Conservation (phyloP, 1,140 invertebrate genomes). For the Drosophila orosa region DNA sequence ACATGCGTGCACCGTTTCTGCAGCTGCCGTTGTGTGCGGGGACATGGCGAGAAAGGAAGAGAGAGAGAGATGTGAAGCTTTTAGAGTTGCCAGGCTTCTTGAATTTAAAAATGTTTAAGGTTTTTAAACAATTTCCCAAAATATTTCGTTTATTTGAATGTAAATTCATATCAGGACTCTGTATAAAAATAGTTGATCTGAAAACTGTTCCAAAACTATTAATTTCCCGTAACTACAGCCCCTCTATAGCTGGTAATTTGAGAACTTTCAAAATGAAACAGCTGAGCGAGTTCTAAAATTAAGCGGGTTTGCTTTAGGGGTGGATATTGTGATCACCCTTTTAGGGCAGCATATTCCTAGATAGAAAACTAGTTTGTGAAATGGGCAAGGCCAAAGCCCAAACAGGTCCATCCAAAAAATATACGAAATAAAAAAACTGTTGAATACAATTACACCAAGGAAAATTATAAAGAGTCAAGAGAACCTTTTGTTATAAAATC, state of each 20-base stretch:
- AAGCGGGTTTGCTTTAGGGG: constrained; percentile 42
- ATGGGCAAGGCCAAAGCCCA: constrained; percentile 26
- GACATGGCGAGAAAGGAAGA: neutral
- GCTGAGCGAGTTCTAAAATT: constrained; percentile 51
- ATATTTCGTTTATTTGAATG: neutral
- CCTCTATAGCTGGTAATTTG: constrained; percentile 47
- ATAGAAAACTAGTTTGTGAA: constrained; percentile 66
- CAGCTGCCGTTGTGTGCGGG: constrained; percentile 29
- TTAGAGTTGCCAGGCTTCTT: constrained; percentile 52
- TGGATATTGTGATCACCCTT: constrained; percentile 52
- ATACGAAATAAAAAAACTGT: constrained; percentile 6
- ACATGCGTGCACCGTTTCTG: constrained; percentile 50
- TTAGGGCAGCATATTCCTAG: constrained; percentile 2
- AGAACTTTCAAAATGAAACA: constrained; percentile 48
- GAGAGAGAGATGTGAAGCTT: constrained; percentile 18
- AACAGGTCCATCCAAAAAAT: constrained; percentile 69
- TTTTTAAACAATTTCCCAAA: neutral
- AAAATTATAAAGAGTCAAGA: neutral
- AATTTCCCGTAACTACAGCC: neutral
- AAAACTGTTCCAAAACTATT: neutral
- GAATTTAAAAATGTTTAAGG: neutral
- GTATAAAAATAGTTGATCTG: neutral
- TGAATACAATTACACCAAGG: constrained; percentile 6
- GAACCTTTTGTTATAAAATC: neutral
- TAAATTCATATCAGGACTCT: neutral